Conservation (phyloP, 2,797 vertebrate genomes). For the Emys orbicularis region DNA sequence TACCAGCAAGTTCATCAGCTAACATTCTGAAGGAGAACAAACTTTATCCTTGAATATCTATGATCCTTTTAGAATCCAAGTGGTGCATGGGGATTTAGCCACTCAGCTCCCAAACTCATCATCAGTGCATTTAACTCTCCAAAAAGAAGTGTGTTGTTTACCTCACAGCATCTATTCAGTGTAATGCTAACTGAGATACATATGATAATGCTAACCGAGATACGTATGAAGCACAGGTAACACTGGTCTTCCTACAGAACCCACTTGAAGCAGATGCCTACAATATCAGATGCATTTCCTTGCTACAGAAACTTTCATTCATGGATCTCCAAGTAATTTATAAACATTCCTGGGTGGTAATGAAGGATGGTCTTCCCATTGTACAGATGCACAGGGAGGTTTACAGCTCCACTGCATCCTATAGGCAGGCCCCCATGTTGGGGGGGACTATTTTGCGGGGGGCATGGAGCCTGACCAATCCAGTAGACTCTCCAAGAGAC, state of each 20-base stretch:
- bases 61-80: background rate
- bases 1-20: background rate
- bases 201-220: background rate
- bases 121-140: background rate
- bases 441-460: no score
- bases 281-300: background rate
- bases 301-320: background rate
- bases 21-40: background rate
- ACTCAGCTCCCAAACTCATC: background rate
- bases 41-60: background rate
- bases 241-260: background rate
- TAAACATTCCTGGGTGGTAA: background rate
- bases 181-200: background rate
- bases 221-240: rapidly evolving
- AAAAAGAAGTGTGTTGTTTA: background rate
- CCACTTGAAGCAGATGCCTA: background rate
- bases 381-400: background rate
- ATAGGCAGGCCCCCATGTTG: background rate
- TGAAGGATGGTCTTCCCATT: background rate
- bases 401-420: background rate
- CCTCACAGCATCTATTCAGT: background rate
- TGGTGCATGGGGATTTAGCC: background rate
- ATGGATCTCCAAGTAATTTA: background rate
- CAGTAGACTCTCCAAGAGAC: rapidly evolving
- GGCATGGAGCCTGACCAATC: background rate